Evolutionary conservation across 2,113 vertebrate species (phyloP), one percentile per base, ranked within the genome.

Genomic region (Xyliphius kryptos): DNA sequence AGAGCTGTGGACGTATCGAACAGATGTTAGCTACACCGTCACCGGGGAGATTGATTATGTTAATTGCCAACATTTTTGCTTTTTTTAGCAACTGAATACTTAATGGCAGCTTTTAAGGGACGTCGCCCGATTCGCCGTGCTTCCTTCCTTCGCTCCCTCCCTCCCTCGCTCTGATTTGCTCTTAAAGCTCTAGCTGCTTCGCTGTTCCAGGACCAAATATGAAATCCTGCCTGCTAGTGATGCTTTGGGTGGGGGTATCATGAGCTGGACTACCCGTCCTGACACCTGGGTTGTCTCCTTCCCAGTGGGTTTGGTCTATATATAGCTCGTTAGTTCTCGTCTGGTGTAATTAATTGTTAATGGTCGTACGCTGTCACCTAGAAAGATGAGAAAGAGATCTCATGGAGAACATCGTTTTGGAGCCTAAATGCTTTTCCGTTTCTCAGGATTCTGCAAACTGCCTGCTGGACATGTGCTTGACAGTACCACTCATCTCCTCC

Each of bases 31-130:
- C 84, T 91, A 84, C 87, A 80, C 86, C 90, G 88, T 86, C 86
- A 87, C 76, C 71, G 78, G 81, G 83, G 92, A 93, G 94, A 97
- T 94, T 94, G 93, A 96, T 96, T 89, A 89, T 91, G 94, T 95
- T 97, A 96, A 97, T 94, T 93, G 94, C 89, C 83, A 77, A 82
- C 87, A 88, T n/a, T n/a, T n/a, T n/a, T n/a, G n/a, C n/a, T 83
- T 75, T 91, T 89, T 89, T 89, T 90, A 88, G 90, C 87, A 89
- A 93, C 89, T 91, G 93, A 93, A 95, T 94, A 88, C 86, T 88
- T 94, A 92, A 94, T 90, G 91, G 91, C 91, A 90, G 85, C 79
- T 89, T 80, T 90, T 91, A 91, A 93, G 92, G 89, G 89, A 89
- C 75, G 54, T 68, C 22, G 80, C 67, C 72, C 80, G 83, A 80